Percentiles rank a stretch among this genome's conserved stretches.
These are phyloP conservation scores for Papilio demoleus DNA, from an alignment of 2,888 invertebrate genomes.

Conservation along the genomic window DNA sequence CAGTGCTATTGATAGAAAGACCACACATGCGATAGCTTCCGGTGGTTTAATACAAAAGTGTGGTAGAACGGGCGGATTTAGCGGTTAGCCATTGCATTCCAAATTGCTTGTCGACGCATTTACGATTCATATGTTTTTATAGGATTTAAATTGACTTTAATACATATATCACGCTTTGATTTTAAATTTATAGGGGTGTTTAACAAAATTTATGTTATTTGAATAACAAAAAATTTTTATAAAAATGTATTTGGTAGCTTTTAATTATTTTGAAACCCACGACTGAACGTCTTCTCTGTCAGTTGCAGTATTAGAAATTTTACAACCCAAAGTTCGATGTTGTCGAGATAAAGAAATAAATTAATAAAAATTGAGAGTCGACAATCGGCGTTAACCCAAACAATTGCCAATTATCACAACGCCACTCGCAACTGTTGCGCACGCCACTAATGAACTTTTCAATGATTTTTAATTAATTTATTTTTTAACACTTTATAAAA, in stretches of 20 bases:
- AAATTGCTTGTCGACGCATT: neutral
- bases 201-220: no score
- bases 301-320: no score
- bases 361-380: neutral
- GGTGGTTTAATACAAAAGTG: neutral
- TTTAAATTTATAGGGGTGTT: no score
- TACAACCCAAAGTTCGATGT: no score
- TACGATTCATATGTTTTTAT: neutral
- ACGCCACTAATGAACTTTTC: neutral
- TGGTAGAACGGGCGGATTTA: neutral
- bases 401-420: slow-evolving; percentile 17
- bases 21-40: slow-evolving; percentile 16
- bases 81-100: neutral
- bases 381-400: slow-evolving; percentile 13
- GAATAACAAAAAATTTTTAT: no score
- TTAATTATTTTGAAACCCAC: no score
- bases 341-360: no score
- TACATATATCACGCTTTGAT: neutral
- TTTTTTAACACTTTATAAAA: neutral
- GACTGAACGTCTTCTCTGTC: no score
- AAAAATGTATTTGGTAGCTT: no score
- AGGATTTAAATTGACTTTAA: neutral
- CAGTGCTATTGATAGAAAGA: neutral
- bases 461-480: neutral
- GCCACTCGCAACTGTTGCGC: slow-evolving; percentile 8